Evolutionary conservation across 2,888 invertebrate genomes (phyloP), one percentile per base, ranked within the genome.

Genomic region (Lycocerus yunnanus): DNA sequence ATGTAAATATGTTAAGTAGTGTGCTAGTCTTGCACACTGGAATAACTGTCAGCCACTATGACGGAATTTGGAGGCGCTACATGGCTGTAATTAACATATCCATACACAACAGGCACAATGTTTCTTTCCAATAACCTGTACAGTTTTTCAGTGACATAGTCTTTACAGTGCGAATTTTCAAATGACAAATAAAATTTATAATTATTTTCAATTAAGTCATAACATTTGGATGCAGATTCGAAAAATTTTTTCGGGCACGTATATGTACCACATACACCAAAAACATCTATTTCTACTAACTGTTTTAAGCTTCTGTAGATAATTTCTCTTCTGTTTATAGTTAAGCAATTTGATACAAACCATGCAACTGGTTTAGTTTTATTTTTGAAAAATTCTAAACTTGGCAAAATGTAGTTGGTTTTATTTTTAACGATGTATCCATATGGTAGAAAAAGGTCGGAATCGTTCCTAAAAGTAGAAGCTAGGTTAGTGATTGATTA

Each of bases 171-270:
- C 11, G 93, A 92, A 84, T 94, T 93, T 85, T 94, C 94, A 81
- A 94, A 91, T 0, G 90, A 89, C 61, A 94, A 84, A 81, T 93
- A 93, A 83, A 94, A 94, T 82, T 91, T 93, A 84, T 94, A 94
- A 70, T 90, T 87, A 65, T 87, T 87, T 79, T 88, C 89, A 16
- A 89, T 68, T 71, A 84, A 87, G 81, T 84, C 86, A 71, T 86
- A 86, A 74, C 89, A 90, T 21, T 81, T 85, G 88, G 87, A 75
- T 66, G 58, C 74, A 71, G 59, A 5, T 21, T 73, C 61, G 4
- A 76, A 69, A 8, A 75, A 58, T 61, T 74, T 78, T 67, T 77
- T 79, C 0, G 82, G 78, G 71, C 85, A 89, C 80, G 80, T 84
- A 2, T 84, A 78, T 0, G 81, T 78, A 0, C 92, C 92, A 82